Evolutionary conservation across 2,113 vertebrate species (phyloP).

Genomic region (Oreotrochilus melanogaster): DNA sequence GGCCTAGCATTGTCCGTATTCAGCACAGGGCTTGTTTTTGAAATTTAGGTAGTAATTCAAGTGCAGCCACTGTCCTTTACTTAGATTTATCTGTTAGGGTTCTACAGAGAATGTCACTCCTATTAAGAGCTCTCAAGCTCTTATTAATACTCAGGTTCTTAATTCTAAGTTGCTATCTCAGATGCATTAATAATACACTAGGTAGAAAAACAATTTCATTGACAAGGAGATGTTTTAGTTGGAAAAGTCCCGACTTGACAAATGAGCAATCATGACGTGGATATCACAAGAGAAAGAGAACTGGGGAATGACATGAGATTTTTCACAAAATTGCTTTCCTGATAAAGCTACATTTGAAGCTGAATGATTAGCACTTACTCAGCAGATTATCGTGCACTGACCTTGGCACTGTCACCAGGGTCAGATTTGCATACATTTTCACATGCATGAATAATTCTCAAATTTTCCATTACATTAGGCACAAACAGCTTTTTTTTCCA

Average conservation of each 20-base stretch:
- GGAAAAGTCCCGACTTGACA: neutral
- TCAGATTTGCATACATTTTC: slow-evolving; percentile 37
- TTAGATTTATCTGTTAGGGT: slow-evolving; percentile 7
- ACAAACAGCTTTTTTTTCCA: slow-evolving; percentile 9
- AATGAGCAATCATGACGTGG: neutral
- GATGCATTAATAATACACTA: neutral
- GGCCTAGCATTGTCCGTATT: neutral
- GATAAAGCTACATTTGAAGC: slow-evolving; percentile 33
- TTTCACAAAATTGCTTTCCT: slow-evolving; percentile 24
- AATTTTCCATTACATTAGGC: slow-evolving; percentile 54
- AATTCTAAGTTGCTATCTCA: neutral
- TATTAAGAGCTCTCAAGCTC: neutral
- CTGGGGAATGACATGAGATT: neutral
- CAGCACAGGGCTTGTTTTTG: neutral
- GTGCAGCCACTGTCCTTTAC: neutral
- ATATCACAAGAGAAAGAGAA: neutral
- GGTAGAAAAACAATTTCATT: neutral
- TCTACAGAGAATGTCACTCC: neutral
- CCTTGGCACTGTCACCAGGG: neutral
- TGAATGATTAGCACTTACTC: slow-evolving; percentile 48
- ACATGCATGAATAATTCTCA: slow-evolving; percentile 20
- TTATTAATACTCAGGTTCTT: neutral
- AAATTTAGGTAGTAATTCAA: neutral
- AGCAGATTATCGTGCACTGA: slow-evolving; percentile 33
- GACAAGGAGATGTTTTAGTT: neutral